These are phyloP conservation scores for Sylvia borin DNA, from an alignment of 2,797 vertebrate genomes.

Conservation along the genomic window DNA sequence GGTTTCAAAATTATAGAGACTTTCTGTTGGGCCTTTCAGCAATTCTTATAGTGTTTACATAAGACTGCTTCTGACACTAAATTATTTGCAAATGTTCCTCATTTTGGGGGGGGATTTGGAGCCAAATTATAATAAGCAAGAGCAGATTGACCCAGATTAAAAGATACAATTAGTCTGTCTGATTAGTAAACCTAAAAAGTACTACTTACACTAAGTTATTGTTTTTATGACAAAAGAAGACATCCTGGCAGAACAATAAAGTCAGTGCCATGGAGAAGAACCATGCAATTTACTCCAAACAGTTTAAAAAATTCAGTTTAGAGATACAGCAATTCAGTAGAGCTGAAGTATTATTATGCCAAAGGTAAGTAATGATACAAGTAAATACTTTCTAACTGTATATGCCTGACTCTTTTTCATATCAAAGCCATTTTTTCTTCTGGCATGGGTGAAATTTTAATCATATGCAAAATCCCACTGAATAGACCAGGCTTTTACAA, in stretches of 20 bases:
- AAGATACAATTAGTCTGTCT: slow-evolving; percentile 86
- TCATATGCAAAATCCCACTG: not conserved
- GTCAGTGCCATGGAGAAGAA: slow-evolving; percentile 64
- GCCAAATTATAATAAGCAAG: slow-evolving; percentile 80
- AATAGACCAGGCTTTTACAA: not conserved
- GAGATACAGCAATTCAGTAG: slow-evolving; percentile 7
- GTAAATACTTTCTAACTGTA: not conserved
- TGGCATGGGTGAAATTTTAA: not conserved
- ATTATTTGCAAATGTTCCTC: slow-evolving; percentile 77
- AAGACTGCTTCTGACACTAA: slow-evolving; percentile 65
- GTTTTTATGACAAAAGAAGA: slow-evolving; percentile 80
- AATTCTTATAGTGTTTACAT: slow-evolving; percentile 59
- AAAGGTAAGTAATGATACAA: not conserved
- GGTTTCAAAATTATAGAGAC: slow-evolving; percentile 2
- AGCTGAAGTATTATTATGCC: not conserved
- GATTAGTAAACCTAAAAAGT: slow-evolving; percentile 80
- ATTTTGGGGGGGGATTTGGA: slow-evolving; percentile 53
- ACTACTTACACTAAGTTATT: slow-evolving; percentile 82
- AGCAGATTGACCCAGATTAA: slow-evolving; percentile 85
- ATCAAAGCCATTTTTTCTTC: not conserved
- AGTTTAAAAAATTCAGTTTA: not conserved
- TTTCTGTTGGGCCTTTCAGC: not conserved
- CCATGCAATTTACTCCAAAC: slow-evolving; percentile 76
- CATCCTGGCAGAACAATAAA: slow-evolving; percentile 79
- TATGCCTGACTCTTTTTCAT: not conserved